These are phyloP conservation scores for Mayetiola destructor DNA, from an alignment of 2,888 invertebrate genomes.

Conservation along the genomic window DNA sequence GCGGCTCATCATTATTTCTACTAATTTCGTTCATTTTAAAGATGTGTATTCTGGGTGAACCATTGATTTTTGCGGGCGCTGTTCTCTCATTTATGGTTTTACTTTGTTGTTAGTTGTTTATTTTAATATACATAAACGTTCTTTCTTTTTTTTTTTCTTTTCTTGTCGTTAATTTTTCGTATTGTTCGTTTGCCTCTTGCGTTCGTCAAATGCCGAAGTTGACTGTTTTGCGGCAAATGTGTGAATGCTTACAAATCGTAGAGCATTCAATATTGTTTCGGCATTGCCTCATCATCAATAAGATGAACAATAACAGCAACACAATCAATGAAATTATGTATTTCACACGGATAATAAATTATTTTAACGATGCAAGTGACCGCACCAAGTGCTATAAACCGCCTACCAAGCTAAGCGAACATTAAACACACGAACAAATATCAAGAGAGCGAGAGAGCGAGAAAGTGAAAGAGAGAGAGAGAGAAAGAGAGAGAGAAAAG, in stretches of 20 bases:
- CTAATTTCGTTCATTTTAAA: background rate
- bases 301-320: background rate
- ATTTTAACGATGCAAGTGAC: slow-evolving; percentile 14
- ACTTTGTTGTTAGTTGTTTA: no score
- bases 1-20: background rate
- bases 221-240: background rate
- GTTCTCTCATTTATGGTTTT: no score
- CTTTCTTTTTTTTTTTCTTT: background rate
- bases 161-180: background rate
- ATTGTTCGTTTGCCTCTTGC: background rate
- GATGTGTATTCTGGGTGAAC: background rate
- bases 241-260: background rate
- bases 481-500: background rate
- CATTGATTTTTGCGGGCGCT: no score
- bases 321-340: background rate
- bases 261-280: slow-evolving; percentile 1
- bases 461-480: background rate
- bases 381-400: slow-evolving; percentile 12
- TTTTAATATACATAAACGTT: background rate
- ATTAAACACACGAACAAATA: background rate
- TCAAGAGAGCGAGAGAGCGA: no score
- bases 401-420: slow-evolving; percentile 12
- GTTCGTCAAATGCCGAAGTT: background rate
- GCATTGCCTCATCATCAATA: slow-evolving; percentile 1
- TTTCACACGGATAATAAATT: slow-evolving; percentile 11